Evolutionary conservation across 2,888 invertebrate genomes (phyloP).

Genomic region (Philonicus albiceps): DNA sequence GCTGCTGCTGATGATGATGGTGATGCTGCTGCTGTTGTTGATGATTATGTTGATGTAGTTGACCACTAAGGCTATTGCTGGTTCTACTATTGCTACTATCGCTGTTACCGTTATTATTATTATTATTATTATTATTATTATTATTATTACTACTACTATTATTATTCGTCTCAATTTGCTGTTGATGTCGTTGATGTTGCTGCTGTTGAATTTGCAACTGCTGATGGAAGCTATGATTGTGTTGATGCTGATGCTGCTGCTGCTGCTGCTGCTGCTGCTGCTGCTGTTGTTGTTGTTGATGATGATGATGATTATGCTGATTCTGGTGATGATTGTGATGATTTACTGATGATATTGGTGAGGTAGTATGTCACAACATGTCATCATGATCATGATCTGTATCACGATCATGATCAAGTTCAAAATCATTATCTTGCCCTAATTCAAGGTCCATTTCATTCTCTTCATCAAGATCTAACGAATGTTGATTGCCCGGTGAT

Average conservation of each 20-base stretch:
- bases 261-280: constrained; percentile 36
- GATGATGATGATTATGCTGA: constrained; percentile 42
- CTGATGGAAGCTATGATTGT: constrained; percentile 33
- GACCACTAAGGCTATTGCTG: constrained; percentile 28
- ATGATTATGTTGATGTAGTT: constrained; percentile 10
- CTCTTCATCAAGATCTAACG: constrained; percentile 58
- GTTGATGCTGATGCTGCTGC: constrained; percentile 44
- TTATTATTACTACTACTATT: constrained; percentile 16
- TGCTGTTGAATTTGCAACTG: constrained; percentile 27
- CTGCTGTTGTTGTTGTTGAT: constrained; percentile 36
- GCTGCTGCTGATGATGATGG: constrained; percentile 48
- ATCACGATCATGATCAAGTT: constrained; percentile 54
- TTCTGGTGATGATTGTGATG: constrained; percentile 34
- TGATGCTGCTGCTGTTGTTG: constrained; percentile 43
- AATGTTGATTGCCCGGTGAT: constrained; percentile 55
- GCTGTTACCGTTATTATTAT: constrained; percentile 8
- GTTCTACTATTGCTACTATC: constrained; percentile 12
- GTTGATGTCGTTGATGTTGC: constrained; percentile 39
- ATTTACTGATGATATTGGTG: constrained; percentile 44
- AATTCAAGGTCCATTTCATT: constrained; percentile 59
- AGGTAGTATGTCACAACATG: constrained; percentile 53
- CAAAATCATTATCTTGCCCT: constrained; percentile 59
- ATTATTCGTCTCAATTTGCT: constrained; percentile 10
- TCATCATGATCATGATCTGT: constrained; percentile 52
- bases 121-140: constrained; percentile 6